Evolutionary conservation across 2,797 vertebrate species (phyloP), one percentile per base, ranked within the genome.

Genomic region (Sebastes minor): DNA sequence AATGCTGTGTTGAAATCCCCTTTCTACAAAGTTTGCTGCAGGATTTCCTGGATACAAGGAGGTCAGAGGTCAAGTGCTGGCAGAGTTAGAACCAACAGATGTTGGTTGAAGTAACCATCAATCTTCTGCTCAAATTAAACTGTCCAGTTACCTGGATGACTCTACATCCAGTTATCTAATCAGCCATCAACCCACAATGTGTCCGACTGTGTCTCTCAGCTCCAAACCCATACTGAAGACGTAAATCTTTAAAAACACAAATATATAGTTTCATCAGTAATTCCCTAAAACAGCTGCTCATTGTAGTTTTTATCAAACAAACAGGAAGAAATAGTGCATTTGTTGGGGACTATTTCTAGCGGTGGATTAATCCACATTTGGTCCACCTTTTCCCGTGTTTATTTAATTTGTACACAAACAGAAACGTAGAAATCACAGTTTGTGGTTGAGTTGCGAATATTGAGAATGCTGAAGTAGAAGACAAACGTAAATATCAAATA

Each of bases 51-150:
- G 16, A 32, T 57, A 14, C 2, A 1, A 4, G 3, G 22, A 70
- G 76, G 32, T 86, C 70, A 69, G 38, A 78, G 71, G 62, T 70
- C 25, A 65, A 12, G 23, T 57, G n/a, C 38, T 18, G 38, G 53
- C 6, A 27, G 11, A 53, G 49, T 52, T 46, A 18, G 42, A 46
- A 46, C 42, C 42, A 46, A 46, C 13, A 1, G 22, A 73, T 55
- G 30, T 65, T 63, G 25, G 32, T 16, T 42, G 57, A 56, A 25
- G 18, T 20, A 61, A 32, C 46, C 42, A 18, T 62, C 25, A n/a
- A n/a, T 61, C 60, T 9, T 57, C 4, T 49, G 25, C 59, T 10
- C 14, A 25, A 4, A 9, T 38, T 25, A 20, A 30, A 52, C 22
- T n/a, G 18, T 52, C 8, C 18, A n/a, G 49, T 46, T 4, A 49